Conservation (phyloP, 2,113 vertebrate genomes). For the Phaethon lepturus region DNA sequence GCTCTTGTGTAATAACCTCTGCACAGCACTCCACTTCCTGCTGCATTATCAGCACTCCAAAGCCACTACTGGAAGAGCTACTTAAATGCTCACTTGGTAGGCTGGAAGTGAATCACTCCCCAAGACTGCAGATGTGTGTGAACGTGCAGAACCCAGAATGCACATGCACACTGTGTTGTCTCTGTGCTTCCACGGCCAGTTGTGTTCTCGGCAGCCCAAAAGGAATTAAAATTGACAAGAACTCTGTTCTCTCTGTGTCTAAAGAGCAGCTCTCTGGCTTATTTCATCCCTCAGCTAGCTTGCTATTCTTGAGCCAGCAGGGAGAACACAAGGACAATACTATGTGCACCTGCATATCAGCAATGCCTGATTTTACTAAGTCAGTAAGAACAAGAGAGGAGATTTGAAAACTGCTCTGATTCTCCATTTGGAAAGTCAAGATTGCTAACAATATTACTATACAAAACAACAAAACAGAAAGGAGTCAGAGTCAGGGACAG, state of each 20-base stretch:
- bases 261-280: not conserved
- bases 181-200: constrained; percentile 25
- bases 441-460: not conserved
- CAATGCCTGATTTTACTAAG: not conserved
- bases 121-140: not conserved
- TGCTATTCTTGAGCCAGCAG: not conserved
- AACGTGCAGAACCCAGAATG: not conserved
- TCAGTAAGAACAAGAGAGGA: not conserved
- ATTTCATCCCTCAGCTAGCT: not conserved
- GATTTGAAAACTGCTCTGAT: not conserved
- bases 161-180: constrained; percentile 9
- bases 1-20: not conserved
- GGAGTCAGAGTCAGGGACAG: not conserved
- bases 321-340: constrained; percentile 21
- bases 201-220: not conserved
- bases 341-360: not conserved
- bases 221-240: constrained; percentile 9
- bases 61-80: not conserved
- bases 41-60: not conserved
- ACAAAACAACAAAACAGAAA: not conserved
- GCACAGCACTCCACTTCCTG: not conserved
- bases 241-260: not conserved
- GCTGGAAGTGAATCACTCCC: not conserved
- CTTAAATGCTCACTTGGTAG: not conserved
- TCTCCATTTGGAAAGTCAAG: not conserved